These are phyloP conservation scores for Python bivittatus DNA, from an alignment of 2,113 vertebrate species.

Conservation along the genomic window DNA sequence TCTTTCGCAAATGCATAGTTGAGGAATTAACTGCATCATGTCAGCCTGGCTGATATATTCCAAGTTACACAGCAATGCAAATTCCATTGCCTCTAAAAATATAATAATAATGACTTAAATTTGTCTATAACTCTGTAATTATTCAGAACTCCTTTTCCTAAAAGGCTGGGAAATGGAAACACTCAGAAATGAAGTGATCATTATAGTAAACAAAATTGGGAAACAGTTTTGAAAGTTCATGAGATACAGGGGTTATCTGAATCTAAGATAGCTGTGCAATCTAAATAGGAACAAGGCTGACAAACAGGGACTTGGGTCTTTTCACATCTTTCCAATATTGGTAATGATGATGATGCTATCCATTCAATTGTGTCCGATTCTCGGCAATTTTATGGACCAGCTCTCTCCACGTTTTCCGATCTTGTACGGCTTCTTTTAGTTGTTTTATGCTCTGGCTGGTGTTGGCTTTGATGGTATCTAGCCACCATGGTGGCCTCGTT, in stretches of 20 bases:
- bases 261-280: not conserved
- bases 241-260: not conserved
- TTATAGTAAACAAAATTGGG: not conserved
- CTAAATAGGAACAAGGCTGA: not conserved
- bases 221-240: not conserved
- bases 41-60: not conserved
- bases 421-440: too few species aligned
- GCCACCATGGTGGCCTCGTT: too few species aligned
- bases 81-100: not conserved
- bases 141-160: not conserved
- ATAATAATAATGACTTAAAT: not conserved
- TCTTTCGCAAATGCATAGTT: not conserved
- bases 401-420: too few species aligned
- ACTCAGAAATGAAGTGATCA: not conserved
- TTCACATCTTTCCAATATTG: not conserved
- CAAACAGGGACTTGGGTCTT: not conserved
- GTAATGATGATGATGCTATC: too few species aligned
- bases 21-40: not conserved
- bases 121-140: not conserved
- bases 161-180: not conserved
- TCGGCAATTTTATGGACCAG: too few species aligned
- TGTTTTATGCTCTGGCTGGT: too few species aligned
- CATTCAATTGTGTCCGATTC: too few species aligned
- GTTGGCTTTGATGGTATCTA: too few species aligned
- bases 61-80: not conserved